These are phyloP conservation scores for Megamerina dolium DNA, from an alignment of 2,888 invertebrate species.

Conservation along the genomic window DNA sequence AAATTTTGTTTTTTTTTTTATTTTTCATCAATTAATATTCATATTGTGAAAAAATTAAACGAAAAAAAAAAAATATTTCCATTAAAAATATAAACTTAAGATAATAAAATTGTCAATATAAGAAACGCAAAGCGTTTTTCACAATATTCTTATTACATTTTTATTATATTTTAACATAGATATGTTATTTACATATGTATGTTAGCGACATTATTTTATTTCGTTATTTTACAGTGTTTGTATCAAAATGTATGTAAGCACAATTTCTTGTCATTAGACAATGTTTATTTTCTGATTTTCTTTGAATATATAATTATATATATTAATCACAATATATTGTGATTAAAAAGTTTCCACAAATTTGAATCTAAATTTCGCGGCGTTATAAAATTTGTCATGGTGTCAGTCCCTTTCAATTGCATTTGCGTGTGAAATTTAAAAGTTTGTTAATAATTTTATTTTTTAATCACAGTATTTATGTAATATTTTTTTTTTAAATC, in stretches of 20 bases:
- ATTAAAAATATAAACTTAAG: slow-evolving; percentile 7
- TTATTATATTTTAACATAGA: slow-evolving; percentile 2
- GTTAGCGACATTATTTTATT: neutral
- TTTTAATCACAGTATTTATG: slow-evolving; percentile 3
- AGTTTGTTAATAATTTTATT: too few species aligned
- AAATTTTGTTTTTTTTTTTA: slow-evolving; percentile 29
- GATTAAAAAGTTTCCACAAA: slow-evolving; percentile 6
- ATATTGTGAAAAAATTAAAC: too few species aligned
- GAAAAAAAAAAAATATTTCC: slow-evolving; percentile 12
- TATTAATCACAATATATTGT: slow-evolving; percentile 1
- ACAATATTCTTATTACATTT: slow-evolving; percentile 1
- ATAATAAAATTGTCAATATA: slow-evolving; percentile 11
- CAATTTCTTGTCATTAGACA: slow-evolving; percentile 28
- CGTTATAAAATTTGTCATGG: too few species aligned
- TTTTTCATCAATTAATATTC: too few species aligned
- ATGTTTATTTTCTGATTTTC: too few species aligned
- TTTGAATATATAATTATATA: slow-evolving; percentile 9
- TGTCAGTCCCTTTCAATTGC: too few species aligned
- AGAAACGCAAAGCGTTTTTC: slow-evolving; percentile 18
- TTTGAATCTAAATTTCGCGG: slow-evolving; percentile 3
- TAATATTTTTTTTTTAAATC: neutral
- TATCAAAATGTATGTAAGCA: too few species aligned
- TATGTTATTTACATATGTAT: neutral
- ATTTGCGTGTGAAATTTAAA: too few species aligned
- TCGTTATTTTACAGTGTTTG: too few species aligned